These are phyloP conservation scores for Numida meleagris DNA, from an alignment of 2,113 vertebrate species.

Conservation along the genomic window DNA sequence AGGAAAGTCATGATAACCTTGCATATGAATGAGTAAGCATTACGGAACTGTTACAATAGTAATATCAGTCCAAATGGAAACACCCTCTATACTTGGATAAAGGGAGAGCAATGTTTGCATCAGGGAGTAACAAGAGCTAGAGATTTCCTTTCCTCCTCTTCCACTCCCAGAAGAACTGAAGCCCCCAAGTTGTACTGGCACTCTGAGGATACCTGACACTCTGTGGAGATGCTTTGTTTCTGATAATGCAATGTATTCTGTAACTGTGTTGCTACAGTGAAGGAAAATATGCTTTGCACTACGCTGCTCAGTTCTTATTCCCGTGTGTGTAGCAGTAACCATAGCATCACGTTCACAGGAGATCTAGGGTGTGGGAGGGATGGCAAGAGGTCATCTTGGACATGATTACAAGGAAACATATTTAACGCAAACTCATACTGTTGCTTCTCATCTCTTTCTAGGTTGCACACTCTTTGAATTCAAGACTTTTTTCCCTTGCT, in stretches of 20 bases:
- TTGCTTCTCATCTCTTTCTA: background rate
- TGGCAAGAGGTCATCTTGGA: background rate
- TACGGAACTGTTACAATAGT: background rate
- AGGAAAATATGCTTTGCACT: background rate
- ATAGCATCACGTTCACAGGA: rapidly evolving
- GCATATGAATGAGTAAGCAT: background rate
- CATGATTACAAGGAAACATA: rapidly evolving
- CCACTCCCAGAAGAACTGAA: background rate
- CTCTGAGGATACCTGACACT: background rate
- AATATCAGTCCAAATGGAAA: background rate
- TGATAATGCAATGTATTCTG: background rate
- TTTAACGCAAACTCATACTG: background rate
- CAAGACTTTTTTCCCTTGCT: background rate
- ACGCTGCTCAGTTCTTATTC: background rate
- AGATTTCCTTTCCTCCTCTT: background rate
- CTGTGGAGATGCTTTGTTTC: background rate
- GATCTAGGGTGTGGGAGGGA: background rate
- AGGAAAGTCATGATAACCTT: background rate
- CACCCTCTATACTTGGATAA: background rate
- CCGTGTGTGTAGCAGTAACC: background rate
- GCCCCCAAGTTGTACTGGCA: no score
- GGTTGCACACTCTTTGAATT: background rate
- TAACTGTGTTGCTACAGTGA: rapidly evolving
- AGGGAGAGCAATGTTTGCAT: background rate
- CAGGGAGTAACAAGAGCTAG: background rate